Evolutionary conservation across 2,797 vertebrate genomes (phyloP).

Genomic region (Pseudocheirus occidentalis): DNA sequence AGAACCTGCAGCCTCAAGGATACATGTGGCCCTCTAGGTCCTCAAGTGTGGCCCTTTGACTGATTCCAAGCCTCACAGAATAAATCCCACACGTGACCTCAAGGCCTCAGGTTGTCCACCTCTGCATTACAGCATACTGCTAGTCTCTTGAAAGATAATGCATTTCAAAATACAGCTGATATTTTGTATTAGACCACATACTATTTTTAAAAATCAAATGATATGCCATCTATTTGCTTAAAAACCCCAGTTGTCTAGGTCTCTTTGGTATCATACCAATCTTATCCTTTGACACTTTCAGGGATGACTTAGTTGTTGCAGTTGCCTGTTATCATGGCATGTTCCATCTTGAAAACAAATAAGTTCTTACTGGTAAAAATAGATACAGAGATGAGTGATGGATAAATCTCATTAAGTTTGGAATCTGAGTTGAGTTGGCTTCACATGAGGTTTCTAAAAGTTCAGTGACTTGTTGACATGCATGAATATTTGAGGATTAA

Average conservation of each 20-base stretch:
- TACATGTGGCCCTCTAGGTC: too few species aligned
- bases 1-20: too few species aligned
- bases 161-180: constrained; percentile 1
- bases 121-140: not conserved
- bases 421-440: constrained; percentile 56
- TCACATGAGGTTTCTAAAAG: constrained; percentile 29
- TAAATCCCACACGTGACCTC: too few species aligned
- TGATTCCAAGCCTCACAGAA: too few species aligned
- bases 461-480: constrained; percentile 51
- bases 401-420: constrained; percentile 57
- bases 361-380: constrained; percentile 67
- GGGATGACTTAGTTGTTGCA: constrained; percentile 27
- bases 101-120: too few species aligned
- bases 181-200: not conserved
- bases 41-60: too few species aligned
- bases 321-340: not conserved
- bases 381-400: constrained; percentile 61
- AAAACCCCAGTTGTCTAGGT: not conserved
- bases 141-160: not conserved
- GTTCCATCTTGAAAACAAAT: constrained; percentile 63
- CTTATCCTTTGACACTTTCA: not conserved
- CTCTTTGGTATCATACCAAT: not conserved
- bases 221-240: not conserved
- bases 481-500: constrained; percentile 55
- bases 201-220: not conserved